These are phyloP conservation scores for Prinia subflava DNA, from an alignment of 2,113 vertebrate species.

Conservation along the genomic window DNA sequence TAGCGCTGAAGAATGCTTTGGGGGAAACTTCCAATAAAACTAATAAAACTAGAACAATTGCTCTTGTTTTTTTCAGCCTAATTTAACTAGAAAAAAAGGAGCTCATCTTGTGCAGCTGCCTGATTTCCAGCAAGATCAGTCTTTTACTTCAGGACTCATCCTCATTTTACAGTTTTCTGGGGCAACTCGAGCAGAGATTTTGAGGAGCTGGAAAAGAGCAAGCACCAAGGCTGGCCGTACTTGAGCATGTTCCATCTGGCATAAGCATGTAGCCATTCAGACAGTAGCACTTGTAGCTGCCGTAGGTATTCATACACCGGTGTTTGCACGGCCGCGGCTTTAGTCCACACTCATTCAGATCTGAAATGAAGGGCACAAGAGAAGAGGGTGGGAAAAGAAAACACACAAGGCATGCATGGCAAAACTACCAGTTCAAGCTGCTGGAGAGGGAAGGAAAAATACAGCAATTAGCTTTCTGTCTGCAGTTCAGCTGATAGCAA, in stretches of 20 bases:
- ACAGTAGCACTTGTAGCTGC: constrained; percentile 98
- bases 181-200: neutral
- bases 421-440: neutral
- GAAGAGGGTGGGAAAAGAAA: neutral
- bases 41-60: constrained; percentile 33
- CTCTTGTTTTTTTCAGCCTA: neutral
- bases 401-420: neutral
- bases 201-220: neutral
- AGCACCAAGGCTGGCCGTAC: constrained; percentile 74
- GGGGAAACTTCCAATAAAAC: neutral
- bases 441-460: neutral
- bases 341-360: constrained; percentile 95
- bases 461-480: neutral
- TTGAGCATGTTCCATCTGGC: constrained; percentile 92
- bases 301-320: constrained; percentile 95
- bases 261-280: constrained; percentile 93
- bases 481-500: neutral
- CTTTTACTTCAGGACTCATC: neutral
- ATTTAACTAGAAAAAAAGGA: neutral
- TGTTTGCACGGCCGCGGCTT: constrained; percentile 94
- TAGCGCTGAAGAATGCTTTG: neutral
- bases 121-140: neutral
- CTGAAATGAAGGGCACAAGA: constrained; percentile 68
- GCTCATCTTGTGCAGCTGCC: neutral
- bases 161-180: neutral